Percentiles rank a stretch among this genome's conserved stretches.
These are phyloP conservation scores for Salticus scenicus DNA, from an alignment of 2,888 invertebrate genomes.

Conservation along the genomic window DNA sequence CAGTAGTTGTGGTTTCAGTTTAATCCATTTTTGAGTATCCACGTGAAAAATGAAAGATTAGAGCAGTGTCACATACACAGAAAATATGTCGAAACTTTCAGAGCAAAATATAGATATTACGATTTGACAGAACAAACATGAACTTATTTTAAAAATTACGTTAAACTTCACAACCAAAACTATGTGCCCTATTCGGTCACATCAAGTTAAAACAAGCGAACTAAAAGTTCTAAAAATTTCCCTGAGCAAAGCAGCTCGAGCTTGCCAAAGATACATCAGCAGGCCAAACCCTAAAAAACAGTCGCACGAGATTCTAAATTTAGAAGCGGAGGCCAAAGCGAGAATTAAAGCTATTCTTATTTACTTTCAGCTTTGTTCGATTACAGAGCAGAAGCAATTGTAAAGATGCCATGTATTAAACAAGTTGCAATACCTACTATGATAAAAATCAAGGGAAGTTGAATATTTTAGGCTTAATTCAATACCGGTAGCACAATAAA, in stretches of 20 bases:
- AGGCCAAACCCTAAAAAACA: conserved; percentile 64
- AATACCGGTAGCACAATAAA: conserved; percentile 39
- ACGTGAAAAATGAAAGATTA: too few species aligned
- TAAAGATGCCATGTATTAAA: background rate
- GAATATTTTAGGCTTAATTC: conserved; percentile 63
- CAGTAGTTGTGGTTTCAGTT: background rate
- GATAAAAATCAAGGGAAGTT: conserved; percentile 21
- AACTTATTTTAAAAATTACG: background rate
- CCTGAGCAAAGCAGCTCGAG: conserved; percentile 25
- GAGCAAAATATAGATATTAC: too few species aligned
- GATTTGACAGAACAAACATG: background rate
- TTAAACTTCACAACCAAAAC: background rate
- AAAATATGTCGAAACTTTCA: too few species aligned
- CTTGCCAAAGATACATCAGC: conserved; percentile 46
- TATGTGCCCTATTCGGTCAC: conserved; percentile 17
- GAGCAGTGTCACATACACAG: too few species aligned
- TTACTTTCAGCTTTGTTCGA: conserved; percentile 59
- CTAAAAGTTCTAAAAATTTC: conserved; percentile 38
- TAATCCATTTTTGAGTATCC: background rate
- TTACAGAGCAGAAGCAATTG: conserved; percentile 27
- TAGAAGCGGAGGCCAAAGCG: conserved; percentile 55
- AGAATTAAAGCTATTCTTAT: conserved; percentile 60
- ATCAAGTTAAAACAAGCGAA: conserved; percentile 39
- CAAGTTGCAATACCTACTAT: background rate
- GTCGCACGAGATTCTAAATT: conserved; percentile 58